These are phyloP conservation scores for Semotilus atromaculatus DNA, from an alignment of 2,797 vertebrate genomes.

Conservation along the genomic window DNA sequence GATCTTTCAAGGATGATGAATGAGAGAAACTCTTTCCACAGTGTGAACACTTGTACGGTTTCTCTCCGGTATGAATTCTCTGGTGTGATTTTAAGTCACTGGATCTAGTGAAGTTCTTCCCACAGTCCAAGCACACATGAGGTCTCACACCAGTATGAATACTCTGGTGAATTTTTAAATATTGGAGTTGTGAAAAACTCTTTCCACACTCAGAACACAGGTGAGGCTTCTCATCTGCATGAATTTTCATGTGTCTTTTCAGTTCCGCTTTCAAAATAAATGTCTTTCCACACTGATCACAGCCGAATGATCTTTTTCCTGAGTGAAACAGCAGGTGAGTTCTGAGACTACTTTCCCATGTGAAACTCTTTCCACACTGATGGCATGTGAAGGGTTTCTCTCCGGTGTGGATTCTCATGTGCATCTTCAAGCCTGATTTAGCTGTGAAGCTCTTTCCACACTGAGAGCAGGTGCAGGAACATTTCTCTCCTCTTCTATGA, in stretches of 20 bases:
- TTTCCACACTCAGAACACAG: background rate
- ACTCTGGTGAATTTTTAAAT: background rate
- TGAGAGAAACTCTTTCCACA: background rate
- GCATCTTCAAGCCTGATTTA: background rate
- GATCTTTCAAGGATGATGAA: background rate
- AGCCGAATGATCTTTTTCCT: background rate
- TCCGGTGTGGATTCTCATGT: background rate
- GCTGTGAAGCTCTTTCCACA: background rate
- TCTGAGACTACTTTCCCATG: background rate
- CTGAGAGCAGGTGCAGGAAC: background rate
- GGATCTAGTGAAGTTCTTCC: background rate
- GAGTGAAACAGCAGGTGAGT: background rate
- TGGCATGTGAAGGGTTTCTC: background rate
- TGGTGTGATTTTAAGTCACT: background rate
- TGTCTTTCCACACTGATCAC: background rate
- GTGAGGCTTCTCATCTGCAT: background rate
- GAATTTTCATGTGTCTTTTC: background rate
- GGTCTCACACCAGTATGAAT: background rate
- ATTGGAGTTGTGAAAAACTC: background rate
- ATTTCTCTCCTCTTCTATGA: background rate
- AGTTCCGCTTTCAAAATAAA: background rate
- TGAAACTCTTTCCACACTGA: background rate
- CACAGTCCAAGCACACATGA: background rate
- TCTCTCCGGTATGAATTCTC: background rate
- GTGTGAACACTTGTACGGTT: background rate